phyloP scores from a whole-genome alignment of 2,888 invertebrate species.

The Apamea monoglypha region DNA sequence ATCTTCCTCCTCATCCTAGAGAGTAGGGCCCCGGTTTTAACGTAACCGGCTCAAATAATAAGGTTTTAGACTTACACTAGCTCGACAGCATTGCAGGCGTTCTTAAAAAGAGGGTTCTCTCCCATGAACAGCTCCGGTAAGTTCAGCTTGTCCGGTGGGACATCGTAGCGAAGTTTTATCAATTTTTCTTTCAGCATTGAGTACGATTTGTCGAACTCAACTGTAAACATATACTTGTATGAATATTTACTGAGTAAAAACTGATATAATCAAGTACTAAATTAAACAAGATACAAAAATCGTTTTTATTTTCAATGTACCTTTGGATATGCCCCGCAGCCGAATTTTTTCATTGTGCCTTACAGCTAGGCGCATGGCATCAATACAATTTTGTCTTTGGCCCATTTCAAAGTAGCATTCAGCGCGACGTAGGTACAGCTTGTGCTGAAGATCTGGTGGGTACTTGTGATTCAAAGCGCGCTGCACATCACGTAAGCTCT shows the following conservation, averaged over 20 bases:
- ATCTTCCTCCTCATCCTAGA: not conserved
- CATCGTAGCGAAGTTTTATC: not conserved
- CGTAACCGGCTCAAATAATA: not conserved
- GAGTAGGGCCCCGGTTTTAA: not conserved
- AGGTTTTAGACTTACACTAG: conserved; percentile 75
- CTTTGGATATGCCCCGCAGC: conserved; percentile 44
- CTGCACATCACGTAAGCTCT: conserved; percentile 91
- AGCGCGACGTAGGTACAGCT: conserved; percentile 92
- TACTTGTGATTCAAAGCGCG: conserved; percentile 91
- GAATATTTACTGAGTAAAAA: conserved; percentile 4
- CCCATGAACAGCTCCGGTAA: conserved; percentile 86
- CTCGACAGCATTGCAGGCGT: conserved; percentile 89
- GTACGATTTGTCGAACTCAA: conserved; percentile 42
- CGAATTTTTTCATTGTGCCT: conserved; percentile 31
- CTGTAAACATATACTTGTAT: conserved; percentile 29
- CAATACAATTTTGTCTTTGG: conserved; percentile 79
- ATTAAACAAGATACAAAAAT: too few relatives aligned
- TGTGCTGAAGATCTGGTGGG: conserved; percentile 91
- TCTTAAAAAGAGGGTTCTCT: conserved; percentile 87
- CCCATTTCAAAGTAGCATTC: conserved; percentile 91
- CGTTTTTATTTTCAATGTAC: not conserved
- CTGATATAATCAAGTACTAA: not conserved
- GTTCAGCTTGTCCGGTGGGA: not conserved
- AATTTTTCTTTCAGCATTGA: conserved; percentile 22
- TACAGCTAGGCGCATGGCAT: conserved; percentile 72